Evolutionary conservation across 2,113 vertebrate genomes (phyloP).

Genomic region (Charadrius vociferus): DNA sequence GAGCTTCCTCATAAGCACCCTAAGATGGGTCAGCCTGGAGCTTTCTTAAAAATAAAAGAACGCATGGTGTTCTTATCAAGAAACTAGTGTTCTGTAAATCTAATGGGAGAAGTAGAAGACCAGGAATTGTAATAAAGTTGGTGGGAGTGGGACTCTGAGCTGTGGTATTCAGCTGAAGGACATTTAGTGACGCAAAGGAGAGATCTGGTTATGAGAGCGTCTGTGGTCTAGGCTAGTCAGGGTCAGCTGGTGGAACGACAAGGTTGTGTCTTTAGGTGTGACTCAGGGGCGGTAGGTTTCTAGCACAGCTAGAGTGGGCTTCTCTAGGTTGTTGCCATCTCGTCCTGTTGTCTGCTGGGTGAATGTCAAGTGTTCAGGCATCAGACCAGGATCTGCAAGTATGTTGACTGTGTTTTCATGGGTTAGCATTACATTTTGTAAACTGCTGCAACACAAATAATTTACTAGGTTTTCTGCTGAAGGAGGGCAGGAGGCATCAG

Average conservation of each 20-base stretch:
- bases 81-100: not conserved
- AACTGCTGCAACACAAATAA: not conserved
- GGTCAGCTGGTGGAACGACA: no score
- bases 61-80: not conserved
- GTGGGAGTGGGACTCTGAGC: not conserved
- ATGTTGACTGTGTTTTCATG: not conserved
- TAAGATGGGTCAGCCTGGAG: not conserved
- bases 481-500: not conserved
- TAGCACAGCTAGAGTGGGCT: not conserved
- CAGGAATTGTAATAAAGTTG: not conserved
- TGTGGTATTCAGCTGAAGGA: not conserved
- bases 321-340: not conserved
- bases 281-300: accelerated
- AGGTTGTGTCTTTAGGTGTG: not conserved
- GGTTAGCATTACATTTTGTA: not conserved
- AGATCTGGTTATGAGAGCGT: not conserved
- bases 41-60: not conserved
- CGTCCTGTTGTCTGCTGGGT: not conserved
- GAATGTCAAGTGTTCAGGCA: not conserved
- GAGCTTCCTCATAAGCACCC: not conserved
- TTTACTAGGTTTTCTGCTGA: not conserved
- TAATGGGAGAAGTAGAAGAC: no score
- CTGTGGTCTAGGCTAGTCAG: not conserved
- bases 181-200: not conserved
- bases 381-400: not conserved